phyloP scores from a whole-genome alignment of 2,888 invertebrate genomes.

The Acleris cristana region DNA sequence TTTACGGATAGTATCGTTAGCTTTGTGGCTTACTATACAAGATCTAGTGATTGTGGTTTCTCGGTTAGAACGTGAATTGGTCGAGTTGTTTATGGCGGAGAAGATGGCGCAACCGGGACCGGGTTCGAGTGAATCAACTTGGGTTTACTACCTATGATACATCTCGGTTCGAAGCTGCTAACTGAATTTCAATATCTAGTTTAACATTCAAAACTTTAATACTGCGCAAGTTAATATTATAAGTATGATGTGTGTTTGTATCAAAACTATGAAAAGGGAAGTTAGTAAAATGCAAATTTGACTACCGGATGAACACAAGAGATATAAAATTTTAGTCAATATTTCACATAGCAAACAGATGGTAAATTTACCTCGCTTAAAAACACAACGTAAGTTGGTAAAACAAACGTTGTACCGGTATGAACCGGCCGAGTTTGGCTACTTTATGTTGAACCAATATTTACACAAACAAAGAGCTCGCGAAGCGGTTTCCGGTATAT shows the following conservation, averaged over 20 bases:
- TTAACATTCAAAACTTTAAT: too few species aligned
- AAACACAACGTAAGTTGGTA: slow-evolving; percentile 10
- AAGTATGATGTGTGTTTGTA: too few species aligned
- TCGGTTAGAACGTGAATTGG: slow-evolving; percentile 45
- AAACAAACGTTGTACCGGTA: slow-evolving; percentile 13
- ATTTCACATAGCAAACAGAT: too few species aligned
- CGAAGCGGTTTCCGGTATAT: slow-evolving; percentile 1
- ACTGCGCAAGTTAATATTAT: too few species aligned
- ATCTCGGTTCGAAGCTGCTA: neutral
- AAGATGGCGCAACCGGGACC: slow-evolving; percentile 46
- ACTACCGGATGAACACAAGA: too few species aligned
- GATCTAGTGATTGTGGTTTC: slow-evolving; percentile 47
- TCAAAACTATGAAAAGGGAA: too few species aligned
- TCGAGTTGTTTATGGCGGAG: slow-evolving; percentile 43
- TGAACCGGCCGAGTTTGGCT: slow-evolving; percentile 10
- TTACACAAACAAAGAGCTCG: slow-evolving; percentile 14
- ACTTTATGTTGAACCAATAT: slow-evolving; percentile 21
- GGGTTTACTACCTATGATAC: slow-evolving; percentile 24
- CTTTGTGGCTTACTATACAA: slow-evolving; percentile 40
- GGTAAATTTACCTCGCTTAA: slow-evolving; percentile 1
- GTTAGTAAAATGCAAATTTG: too few species aligned
- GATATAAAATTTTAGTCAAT: too few species aligned
- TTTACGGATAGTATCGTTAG: slow-evolving; percentile 22
- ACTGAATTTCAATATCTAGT: too few species aligned
- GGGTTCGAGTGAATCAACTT: slow-evolving; percentile 27